Conservation (phyloP, 2,888 invertebrate species). For the Argyresthia goedartella region DNA sequence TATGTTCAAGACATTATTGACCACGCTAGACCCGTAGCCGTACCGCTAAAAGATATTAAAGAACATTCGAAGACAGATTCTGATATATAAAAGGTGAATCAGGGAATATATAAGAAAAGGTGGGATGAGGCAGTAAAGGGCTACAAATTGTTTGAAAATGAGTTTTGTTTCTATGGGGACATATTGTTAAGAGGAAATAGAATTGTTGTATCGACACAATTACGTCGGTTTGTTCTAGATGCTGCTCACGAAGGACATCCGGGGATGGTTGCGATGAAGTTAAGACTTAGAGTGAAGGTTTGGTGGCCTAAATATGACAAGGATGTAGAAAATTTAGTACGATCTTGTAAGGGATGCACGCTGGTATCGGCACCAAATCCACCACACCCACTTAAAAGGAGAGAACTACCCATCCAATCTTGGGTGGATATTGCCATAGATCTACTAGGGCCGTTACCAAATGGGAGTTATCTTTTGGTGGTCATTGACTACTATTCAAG, state of each 20-base stretch:
- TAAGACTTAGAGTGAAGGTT: no score
- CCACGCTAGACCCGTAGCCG: not conserved
- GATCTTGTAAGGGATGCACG: no score
- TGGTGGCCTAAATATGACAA: no score
- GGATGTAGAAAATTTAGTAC: no score
- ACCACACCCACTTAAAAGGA: no score
- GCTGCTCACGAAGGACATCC: not conserved
- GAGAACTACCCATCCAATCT: no score
- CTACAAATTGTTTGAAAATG: constrained; percentile 1
- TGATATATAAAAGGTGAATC: constrained; percentile 7
- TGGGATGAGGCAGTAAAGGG: constrained; percentile 10
- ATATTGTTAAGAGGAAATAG: not conserved
- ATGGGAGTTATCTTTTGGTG: no score
- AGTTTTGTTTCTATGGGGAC: not conserved
- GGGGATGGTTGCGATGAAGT: no score
- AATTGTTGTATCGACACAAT: not conserved
- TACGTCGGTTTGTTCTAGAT: not conserved
- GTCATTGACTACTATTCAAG: no score
- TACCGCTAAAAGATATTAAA: constrained; percentile 7
- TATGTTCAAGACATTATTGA: not conserved
- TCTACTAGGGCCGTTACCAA: no score
- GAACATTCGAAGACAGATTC: constrained; percentile 4
- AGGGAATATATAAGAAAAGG: constrained; percentile 7
- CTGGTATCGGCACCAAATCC: no score
- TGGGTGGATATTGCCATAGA: no score